Evolutionary conservation across 2,888 invertebrate genomes (phyloP).

Genomic region (Drosophila acutilabella): DNA sequence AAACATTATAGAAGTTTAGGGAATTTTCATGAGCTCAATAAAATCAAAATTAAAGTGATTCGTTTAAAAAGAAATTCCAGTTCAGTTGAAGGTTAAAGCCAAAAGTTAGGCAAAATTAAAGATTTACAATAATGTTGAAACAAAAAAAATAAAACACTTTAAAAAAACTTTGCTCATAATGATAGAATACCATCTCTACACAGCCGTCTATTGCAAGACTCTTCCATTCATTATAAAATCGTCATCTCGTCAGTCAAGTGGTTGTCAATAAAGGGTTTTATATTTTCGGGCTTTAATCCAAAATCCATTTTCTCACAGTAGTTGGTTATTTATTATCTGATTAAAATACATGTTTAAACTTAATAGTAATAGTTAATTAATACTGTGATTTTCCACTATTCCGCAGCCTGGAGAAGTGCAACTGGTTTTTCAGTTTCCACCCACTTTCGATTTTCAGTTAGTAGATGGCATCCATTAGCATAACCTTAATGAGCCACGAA

Average conservation of each 20-base stretch:
- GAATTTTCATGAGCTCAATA: no score
- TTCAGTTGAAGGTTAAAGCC: no score
- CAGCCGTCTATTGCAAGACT: neutral
- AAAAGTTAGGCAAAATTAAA: no score
- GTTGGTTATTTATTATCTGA: constrained; percentile 5
- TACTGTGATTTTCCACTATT: neutral
- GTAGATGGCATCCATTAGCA: constrained; percentile 21
- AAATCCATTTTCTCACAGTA: constrained; percentile 1
- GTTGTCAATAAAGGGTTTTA: neutral
- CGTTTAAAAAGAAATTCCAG: no score
- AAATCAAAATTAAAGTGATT: no score
- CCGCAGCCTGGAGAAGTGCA: constrained; percentile 25
- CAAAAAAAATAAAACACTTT: no score
- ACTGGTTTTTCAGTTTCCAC: constrained; percentile 29
- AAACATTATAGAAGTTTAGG: no score
- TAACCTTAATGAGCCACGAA: constrained; percentile 28
- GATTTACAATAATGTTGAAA: no score
- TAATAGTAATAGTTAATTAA: neutral
- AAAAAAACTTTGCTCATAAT: neutral
- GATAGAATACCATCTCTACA: neutral
- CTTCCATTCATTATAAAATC: neutral
- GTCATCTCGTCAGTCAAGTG: neutral
- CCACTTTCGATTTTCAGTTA: constrained; percentile 17
- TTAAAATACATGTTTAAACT: constrained; percentile 10
- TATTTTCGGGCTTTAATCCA: neutral